Evolutionary conservation across 1,140 invertebrate genomes (phyloP).

Genomic region (Papilio dardanus): DNA sequence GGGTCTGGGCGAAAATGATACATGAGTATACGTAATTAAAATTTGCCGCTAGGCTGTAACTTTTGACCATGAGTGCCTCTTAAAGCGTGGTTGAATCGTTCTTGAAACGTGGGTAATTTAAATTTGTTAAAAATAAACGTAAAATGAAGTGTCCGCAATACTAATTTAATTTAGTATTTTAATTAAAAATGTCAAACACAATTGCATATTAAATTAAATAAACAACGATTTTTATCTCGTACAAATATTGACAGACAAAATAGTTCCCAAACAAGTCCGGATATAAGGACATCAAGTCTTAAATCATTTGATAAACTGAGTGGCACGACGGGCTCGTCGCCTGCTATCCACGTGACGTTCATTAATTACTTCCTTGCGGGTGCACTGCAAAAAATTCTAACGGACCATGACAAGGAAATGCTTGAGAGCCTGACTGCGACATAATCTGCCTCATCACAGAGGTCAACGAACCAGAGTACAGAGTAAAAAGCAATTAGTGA

Average conservation of each 20-base stretch:
- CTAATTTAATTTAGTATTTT: neutral
- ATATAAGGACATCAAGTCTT: slow-evolving; percentile 7
- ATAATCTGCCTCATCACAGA: slow-evolving; percentile 9
- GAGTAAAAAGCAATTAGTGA: neutral
- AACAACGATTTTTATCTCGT: neutral
- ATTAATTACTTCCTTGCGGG: slow-evolving; percentile 24
- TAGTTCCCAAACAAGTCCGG: neutral
- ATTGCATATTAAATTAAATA: neutral
- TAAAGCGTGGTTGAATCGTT: no score
- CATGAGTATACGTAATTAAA: neutral
- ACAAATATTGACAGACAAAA: neutral
- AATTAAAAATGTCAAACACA: neutral
- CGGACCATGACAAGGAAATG: slow-evolving; percentile 7
- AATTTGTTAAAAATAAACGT: neutral
- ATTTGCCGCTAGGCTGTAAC: neutral
- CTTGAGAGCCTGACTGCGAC: slow-evolving; percentile 5
- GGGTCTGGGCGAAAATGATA: neutral
- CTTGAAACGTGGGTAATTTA: neutral
- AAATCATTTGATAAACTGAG: slow-evolving; percentile 1
- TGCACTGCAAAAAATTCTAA: slow-evolving; percentile 12
- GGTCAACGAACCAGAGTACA: neutral
- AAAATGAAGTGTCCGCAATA: neutral
- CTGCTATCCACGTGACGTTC: slow-evolving; percentile 8
- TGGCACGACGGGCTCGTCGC: neutral
- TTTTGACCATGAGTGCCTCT: neutral